Evolutionary conservation across 2,888 invertebrate genomes (phyloP), one percentile per base, ranked within the genome.

Genomic region (Dyspetes luteomarginatus): DNA sequence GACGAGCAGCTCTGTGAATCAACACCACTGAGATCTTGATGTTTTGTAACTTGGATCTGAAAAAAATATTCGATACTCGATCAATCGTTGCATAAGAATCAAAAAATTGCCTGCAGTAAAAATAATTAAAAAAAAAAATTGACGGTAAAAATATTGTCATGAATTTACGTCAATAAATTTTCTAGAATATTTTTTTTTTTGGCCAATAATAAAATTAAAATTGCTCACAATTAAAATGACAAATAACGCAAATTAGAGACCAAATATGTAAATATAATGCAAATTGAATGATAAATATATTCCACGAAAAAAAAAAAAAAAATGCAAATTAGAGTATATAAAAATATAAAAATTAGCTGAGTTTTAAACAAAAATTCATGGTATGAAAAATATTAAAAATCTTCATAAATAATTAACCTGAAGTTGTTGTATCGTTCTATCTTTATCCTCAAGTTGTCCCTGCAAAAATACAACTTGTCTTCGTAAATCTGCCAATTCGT

Each of bases 361-460:
- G 7, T 22, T 60, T 24, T 17, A 26, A 41, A 19, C n/a, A 15
- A 3, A 45, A 9, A 22, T 5, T 64, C 30, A 64, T 12, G 0
- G 24, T 41, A n/a, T 7, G 22, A 22, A 26, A 24, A 24, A 19
- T 7, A 15, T 36, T 12, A 3, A 19, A 12, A 19, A 43, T 22
- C 65, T 22, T 26, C 15, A 5, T 15, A 24, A 7, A 56, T 58
- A 73, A 52, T 67, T 82, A 86, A 91, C 91, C 93, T 97, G 97
- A 91, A 97, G 93, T 89, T 95, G 94, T 89, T 95, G 95, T 92
- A 97, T 96, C 89, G 96, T 95, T 85, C 96, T 94, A 91, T 97
- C 97, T 89, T 96, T 96, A 92, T 98, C 97, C 91, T 97, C 97
- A 89, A 97, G 93, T 93, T 97, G 97, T 88, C 97, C 96, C 94